phyloP scores from a whole-genome alignment of 2,888 invertebrate genomes.

The Corbicula japonica region DNA sequence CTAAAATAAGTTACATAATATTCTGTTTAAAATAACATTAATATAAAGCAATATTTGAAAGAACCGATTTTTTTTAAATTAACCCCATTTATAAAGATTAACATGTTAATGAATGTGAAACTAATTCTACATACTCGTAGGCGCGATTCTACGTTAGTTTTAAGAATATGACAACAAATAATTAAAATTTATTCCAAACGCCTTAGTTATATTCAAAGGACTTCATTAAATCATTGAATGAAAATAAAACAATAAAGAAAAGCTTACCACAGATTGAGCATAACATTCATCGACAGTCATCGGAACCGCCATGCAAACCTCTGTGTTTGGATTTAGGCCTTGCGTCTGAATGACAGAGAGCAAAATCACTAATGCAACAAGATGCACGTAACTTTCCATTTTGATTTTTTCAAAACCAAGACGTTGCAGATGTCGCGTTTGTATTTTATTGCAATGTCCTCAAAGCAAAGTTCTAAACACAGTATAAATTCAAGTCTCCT shows the following conservation, averaged over 20 bases:
- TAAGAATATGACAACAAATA: background rate
- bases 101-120: background rate
- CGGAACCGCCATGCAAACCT: conserved; percentile 26
- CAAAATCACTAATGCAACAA: too few relatives aligned
- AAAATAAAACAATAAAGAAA: background rate
- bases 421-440: too few relatives aligned
- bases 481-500: too few relatives aligned
- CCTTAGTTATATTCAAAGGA: background rate
- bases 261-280: conserved; percentile 3
- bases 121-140: background rate
- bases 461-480: too few relatives aligned
- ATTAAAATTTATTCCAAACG: background rate
- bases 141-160: background rate
- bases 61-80: background rate
- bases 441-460: too few relatives aligned
- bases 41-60: too few relatives aligned
- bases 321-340: conserved; percentile 11
- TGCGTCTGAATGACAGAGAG: too few relatives aligned
- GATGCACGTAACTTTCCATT: too few relatives aligned
- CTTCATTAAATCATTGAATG: background rate
- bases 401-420: too few relatives aligned
- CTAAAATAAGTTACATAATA: too few relatives aligned
- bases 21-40: too few relatives aligned
- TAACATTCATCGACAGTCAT: conserved; percentile 13
- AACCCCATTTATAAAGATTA: background rate